Evolutionary conservation across 2,113 vertebrate species (phyloP), one percentile per base, ranked within the genome.

Genomic region (Eleginops maclovinus): DNA sequence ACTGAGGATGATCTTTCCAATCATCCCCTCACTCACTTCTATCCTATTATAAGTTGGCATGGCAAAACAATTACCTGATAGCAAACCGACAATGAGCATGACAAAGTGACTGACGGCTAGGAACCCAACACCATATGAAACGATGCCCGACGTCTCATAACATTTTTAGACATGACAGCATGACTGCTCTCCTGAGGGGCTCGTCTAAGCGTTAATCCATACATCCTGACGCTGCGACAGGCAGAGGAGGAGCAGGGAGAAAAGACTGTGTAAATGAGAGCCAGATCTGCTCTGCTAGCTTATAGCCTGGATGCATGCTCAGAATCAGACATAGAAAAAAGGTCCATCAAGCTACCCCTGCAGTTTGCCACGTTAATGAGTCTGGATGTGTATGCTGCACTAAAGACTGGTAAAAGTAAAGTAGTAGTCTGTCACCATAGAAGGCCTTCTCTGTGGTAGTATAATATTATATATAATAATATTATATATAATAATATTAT

Each of bases 81-180:
- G 88, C 36, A 49, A 72, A 64, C 31, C 15, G 44, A 72, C 72
- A 78, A 56, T 41, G 72, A 86, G 85, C 70, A 83, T n/a, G 87
- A 79, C 84, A 87, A 79, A 68, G 64, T 81, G 91, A 89, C 85
- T 88, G 90, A 91, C 62, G 84, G 88, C 75, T 67, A 61, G 85
- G 75, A 93, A 93, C 78, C 75, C 47, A 21, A 93, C 89, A 93
- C 92, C 87, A 89, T 83, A 85, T 91, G 91, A 92, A 94, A 92
- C 79, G 54, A 88, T 86, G 86, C 50, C 84, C 69, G 65, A 77
- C 16, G 83, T 90, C 88, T 88, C 67, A 21, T 88, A 89, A 93
- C 82, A 31, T 86, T 89, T 92, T 90, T 86, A 91, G 75, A 82
- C 82, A 88, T 51, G 87, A 92, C 89, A 86, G 88, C 86, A 56